These are phyloP conservation scores for Acropora yongei DNA, from an alignment of 64 coral and sea anemone species.

Conservation along the genomic window DNA sequence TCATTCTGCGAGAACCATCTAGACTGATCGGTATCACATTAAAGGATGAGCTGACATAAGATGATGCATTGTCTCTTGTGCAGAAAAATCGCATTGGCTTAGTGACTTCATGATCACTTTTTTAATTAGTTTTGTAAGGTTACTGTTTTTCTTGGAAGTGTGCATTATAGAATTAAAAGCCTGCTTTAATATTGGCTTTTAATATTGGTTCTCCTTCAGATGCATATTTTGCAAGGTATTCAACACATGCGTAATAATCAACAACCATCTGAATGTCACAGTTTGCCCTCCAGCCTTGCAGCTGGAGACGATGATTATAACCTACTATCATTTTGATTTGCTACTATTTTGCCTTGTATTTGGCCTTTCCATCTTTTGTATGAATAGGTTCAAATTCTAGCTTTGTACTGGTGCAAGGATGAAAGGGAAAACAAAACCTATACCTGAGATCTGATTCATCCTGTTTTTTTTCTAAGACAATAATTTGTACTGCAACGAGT, in stretches of 20 bases:
- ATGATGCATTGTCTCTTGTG: constrained; percentile 50
- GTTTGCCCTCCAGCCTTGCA: constrained; percentile 52
- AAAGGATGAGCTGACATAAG: constrained; percentile 50
- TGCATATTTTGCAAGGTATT: constrained; percentile 45
- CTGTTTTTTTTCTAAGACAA: constrained; percentile 34
- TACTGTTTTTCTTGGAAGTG: constrained; percentile 3
- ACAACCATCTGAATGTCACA: constrained; percentile 61
- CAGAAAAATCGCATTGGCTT: constrained; percentile 32
- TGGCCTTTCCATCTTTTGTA: constrained; percentile 62
- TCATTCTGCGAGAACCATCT: constrained; percentile 58
- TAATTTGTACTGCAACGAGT: constrained; percentile 50
- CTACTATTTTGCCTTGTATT: constrained; percentile 67
- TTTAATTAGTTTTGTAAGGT: constrained; percentile 37
- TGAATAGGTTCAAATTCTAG: constrained; percentile 61
- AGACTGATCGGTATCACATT: constrained; percentile 44
- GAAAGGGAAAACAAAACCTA: constrained; percentile 64
- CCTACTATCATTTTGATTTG: constrained; percentile 64
- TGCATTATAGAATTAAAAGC: constrained; percentile 40
- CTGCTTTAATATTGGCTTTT: constrained; percentile 36
- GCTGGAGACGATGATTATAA: constrained; percentile 67
- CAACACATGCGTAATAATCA: constrained; percentile 64
- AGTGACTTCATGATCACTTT: constrained; percentile 40
- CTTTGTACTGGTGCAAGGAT: constrained; percentile 50
- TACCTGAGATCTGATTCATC: constrained; percentile 31
- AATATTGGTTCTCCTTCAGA: constrained; percentile 49